phyloP scores from a whole-genome alignment of 2,888 invertebrate species.

The Agriopis marginaria region DNA sequence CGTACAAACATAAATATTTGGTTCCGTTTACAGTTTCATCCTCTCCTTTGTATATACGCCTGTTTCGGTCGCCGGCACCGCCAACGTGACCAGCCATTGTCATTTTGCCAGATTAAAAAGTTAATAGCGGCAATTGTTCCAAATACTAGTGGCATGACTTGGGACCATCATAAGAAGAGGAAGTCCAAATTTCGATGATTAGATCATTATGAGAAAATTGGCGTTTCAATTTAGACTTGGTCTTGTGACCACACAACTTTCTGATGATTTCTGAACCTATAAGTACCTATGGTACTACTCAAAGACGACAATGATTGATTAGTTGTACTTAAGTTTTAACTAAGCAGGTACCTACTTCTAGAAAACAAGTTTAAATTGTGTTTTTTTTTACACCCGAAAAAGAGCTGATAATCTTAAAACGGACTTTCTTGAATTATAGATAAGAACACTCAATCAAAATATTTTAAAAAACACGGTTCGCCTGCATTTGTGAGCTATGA shows the following conservation, averaged over 20 bases:
- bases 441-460: too few relatives aligned
- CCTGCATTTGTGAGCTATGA: too few relatives aligned
- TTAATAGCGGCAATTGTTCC: constrained; percentile 43
- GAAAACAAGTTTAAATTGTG: too few relatives aligned
- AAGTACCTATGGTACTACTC: too few relatives aligned
- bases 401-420: too few relatives aligned
- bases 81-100: constrained; percentile 40
- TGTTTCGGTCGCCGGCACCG: constrained; percentile 43
- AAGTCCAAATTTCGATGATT: constrained; percentile 27
- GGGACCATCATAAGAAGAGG: constrained; percentile 19
- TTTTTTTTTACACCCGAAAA: too few relatives aligned
- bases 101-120: constrained; percentile 39
- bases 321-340: too few relatives aligned
- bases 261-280: background rate
- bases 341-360: too few relatives aligned
- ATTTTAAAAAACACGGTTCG: too few relatives aligned
- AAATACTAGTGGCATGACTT: constrained; percentile 40
- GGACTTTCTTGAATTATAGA: too few relatives aligned
- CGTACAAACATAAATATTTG: constrained; percentile 59
- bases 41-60: constrained; percentile 58
- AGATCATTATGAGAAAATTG: constrained; percentile 29
- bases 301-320: too few relatives aligned
- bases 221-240: constrained; percentile 6
- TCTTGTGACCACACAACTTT: constrained; percentile 2
- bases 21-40: constrained; percentile 60